A percentile compares a stretch with the other conserved stretches of the same genome.
Conservation (phyloP, 64 coral and sea anemone species). For the Porites lutea region DNA sequence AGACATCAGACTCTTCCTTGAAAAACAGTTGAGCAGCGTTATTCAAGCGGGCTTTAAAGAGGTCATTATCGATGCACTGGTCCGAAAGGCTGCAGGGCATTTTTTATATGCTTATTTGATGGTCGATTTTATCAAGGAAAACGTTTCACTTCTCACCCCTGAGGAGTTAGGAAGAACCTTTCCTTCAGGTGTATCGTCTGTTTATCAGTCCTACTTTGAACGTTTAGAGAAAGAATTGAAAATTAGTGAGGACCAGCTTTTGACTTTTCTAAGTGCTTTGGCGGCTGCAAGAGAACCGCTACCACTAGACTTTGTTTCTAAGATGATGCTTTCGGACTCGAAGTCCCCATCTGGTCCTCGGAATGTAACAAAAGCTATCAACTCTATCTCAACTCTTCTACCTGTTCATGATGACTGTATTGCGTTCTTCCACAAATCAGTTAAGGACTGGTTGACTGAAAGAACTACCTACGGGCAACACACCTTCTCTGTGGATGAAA, state of each 20-base stretch:
- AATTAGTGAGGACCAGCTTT: constrained; percentile 8
- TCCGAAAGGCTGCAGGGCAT: too few relatives aligned
- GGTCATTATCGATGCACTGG: too few relatives aligned
- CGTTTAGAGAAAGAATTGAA: background rate
- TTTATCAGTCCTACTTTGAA: constrained; percentile 63
- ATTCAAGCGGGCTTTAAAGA: too few relatives aligned
- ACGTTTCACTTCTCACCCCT: background rate
- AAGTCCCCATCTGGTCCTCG: too few relatives aligned
- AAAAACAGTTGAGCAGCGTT: too few relatives aligned
- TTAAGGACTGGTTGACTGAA: too few relatives aligned
- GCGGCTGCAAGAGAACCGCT: constrained; percentile 30
- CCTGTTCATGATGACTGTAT: constrained; percentile 20
- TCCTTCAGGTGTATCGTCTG: background rate
- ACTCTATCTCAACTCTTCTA: background rate
- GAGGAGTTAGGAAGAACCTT: background rate
- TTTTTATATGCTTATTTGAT: too few relatives aligned
- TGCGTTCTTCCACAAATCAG: too few relatives aligned
- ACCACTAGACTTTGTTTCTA: constrained; percentile 15
- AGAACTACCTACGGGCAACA: too few relatives aligned
- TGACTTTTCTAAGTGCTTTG: constrained; percentile 32
- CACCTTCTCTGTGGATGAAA: too few relatives aligned
- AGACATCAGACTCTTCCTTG: too few relatives aligned
- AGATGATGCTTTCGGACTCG: background rate
- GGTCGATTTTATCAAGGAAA: too few relatives aligned
- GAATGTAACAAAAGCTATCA: background rate